Evolutionary conservation across 2,888 invertebrate species (phyloP).

Genomic region (Lasioglossum leucozonium): DNA sequence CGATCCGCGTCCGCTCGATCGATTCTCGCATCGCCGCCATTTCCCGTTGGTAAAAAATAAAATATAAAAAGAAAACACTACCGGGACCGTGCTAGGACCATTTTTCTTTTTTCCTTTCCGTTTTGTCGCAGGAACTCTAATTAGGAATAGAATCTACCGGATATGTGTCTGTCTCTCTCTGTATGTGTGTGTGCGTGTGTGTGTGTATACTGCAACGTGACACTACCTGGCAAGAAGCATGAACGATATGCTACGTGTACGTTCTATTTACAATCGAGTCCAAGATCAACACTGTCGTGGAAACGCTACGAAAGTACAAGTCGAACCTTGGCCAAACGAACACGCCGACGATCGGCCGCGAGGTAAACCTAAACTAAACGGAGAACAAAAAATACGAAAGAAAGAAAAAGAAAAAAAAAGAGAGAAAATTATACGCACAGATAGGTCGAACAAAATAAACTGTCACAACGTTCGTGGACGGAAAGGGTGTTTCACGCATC

Average conservation of each 20-base stretch:
- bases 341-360: slow-evolving; percentile 48
- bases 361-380: slow-evolving; percentile 61
- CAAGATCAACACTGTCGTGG: slow-evolving; percentile 32
- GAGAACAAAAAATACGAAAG: not conserved
- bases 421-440: too few species aligned
- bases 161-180: slow-evolving; percentile 43
- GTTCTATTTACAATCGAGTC: slow-evolving; percentile 61
- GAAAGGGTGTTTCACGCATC: slow-evolving; percentile 58
- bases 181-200: not conserved
- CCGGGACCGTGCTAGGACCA: slow-evolving; percentile 35
- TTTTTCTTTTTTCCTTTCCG: not conserved
- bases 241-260: slow-evolving; percentile 50
- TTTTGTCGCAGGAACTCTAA: slow-evolving; percentile 71
- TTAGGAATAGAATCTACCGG: slow-evolving; percentile 71
- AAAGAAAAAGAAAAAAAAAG: too few species aligned
- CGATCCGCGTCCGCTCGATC: too few species aligned
- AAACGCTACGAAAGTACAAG: slow-evolving; percentile 39
- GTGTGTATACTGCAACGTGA: slow-evolving; percentile 64
- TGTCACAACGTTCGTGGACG: slow-evolving; percentile 73
- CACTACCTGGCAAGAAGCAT: slow-evolving; percentile 67
- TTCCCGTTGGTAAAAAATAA: not conserved
- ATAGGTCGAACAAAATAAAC: slow-evolving; percentile 24
- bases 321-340: slow-evolving; percentile 50
- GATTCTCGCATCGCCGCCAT: not conserved
- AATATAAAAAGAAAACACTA: too few species aligned